Evolutionary conservation across 2,113 vertebrate species (phyloP), one percentile per base, ranked within the genome.

Genomic region (Gila orcuttii): DNA sequence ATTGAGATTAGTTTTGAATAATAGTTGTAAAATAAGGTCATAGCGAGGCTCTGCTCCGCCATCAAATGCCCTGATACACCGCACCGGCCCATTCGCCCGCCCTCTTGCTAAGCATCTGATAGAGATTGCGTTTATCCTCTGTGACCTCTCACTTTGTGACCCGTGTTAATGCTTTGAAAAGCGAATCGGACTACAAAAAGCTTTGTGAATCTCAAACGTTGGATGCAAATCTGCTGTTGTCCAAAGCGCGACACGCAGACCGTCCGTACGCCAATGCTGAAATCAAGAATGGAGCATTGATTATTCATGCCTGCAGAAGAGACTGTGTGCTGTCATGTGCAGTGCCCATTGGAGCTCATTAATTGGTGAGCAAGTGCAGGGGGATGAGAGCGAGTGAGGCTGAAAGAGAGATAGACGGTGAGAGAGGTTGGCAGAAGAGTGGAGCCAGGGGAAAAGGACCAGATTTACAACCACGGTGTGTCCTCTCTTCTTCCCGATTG

Each of bases 221-320:
- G 45, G 80, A 57, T 79, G 79, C 79, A 85, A 82, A 87, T 82
- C 86, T 66, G 42, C 62, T 79, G 79, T 69, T 50, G 36, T 73
- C 50, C 45, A 5, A 39, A 57, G 42, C 33, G 50, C 8, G 60
- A 55, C 36, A 39, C 13, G 10, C 25, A 75, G 71, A 39, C 23
- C 85, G 52, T 60, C 69, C 79, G 62, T 90, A 87, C 82, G 73
- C 71, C 79, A 92, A 87, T 93, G 92, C 92, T 92, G 66, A 93
- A 93, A 92, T 95, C 93, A 90, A 93, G 83, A 92, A 91, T 91
- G 78, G 88, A 90, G 91, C 92, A 96, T 96, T 89, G 96, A 97
- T 97, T 96, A 95, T 94, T 95, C 93, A 93, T 96, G 95, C 93
- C 92, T 96, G 93, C 94, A 50, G 64, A 77, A 89, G 89, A 55